Base-by-base conservation (phyloP, 2,888 invertebrate genomes). In the Steinernema hermaphroditum region DNA sequence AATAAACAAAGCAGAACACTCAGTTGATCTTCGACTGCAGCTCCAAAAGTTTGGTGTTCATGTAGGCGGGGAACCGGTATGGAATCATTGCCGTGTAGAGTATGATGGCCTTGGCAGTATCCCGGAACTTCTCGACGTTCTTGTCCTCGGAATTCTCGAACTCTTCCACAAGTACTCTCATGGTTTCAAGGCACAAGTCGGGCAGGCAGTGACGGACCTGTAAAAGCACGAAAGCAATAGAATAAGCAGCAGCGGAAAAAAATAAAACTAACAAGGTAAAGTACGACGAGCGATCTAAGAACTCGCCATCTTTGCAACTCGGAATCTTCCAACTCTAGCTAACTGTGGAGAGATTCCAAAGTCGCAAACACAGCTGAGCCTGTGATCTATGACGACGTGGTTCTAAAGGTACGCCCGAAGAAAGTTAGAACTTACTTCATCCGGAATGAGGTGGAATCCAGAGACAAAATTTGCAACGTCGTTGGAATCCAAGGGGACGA, bases 21-120 rank as follows among this genome's bases (percentile, higher is more conserved):
- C 73, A 72, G 19, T 44, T 68, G 49, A 76, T 62, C 27, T 54
- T 54, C 14, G 83, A 78, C 72, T 85, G 85, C 69, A 85, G 70
- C 75, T 84, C 80, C n/a, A 85, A 76, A 46, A 85, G 72, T 46
- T 78, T 73, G 41, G 85, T 80, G 46, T 81, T 83, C 71, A 83
- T 76, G 70, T 84, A 82, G 4, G 78, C 76, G 16, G 85, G 83
- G 76, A 85, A 83, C 34, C 82, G 81, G 78, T 79, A 82, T 16
- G 80, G 80, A n/a, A 84, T 80, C 72, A 78, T 80, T 24, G 85
- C 85, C 50, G 81, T 76, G 77, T 81, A 85, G 68, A 83, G 74
- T 24, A 85, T 77, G 69, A 85, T 76, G n/a, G 83, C 82, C 50
- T 82, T 80, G 46, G 83, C 79, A 41, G 72, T 49, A 34, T 75